phyloP scores from a whole-genome alignment of 2,888 invertebrate genomes.

The Hydrotaea cyrtoneurina region DNA sequence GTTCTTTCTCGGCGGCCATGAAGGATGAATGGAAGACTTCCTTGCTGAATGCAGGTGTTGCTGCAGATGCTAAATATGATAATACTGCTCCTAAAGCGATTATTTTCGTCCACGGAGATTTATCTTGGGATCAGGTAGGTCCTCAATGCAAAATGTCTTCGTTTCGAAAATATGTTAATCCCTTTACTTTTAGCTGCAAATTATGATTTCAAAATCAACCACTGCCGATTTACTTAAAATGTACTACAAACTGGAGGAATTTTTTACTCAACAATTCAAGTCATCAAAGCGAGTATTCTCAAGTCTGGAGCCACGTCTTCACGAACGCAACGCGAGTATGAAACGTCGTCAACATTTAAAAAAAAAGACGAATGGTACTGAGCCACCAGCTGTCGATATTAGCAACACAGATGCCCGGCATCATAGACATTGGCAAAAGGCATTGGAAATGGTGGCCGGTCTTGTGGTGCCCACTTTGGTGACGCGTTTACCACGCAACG shows the following conservation, averaged over 20 bases:
- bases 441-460: constrained; percentile 90
- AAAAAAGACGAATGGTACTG: constrained; percentile 70
- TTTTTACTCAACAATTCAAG: constrained; percentile 98
- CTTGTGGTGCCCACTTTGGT: constrained; percentile 88
- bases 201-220: constrained; percentile 98
- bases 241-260: constrained; percentile 97
- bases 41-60: constrained; percentile 68
- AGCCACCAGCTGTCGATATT: constrained; percentile 68
- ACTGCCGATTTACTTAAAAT: constrained; percentile 98
- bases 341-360: constrained; percentile 80
- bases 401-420: constrained; percentile 86
- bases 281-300: constrained; percentile 96
- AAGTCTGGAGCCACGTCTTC: constrained; percentile 83
- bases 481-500: constrained; percentile 85
- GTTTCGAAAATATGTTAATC: neutral
- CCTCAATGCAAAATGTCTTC: neutral
- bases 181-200: constrained; percentile 86
- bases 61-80: constrained; percentile 69
- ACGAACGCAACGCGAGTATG: constrained; percentile 78
- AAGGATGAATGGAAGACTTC: constrained; percentile 92
- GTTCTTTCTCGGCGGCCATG: constrained; percentile 89
- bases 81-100: constrained; percentile 85
- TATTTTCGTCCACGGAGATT: constrained; percentile 94
- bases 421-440: constrained; percentile 97
- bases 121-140: constrained; percentile 92